Conservation (phyloP, 2,888 invertebrate genomes). For the Capitulum mitella region DNA sequence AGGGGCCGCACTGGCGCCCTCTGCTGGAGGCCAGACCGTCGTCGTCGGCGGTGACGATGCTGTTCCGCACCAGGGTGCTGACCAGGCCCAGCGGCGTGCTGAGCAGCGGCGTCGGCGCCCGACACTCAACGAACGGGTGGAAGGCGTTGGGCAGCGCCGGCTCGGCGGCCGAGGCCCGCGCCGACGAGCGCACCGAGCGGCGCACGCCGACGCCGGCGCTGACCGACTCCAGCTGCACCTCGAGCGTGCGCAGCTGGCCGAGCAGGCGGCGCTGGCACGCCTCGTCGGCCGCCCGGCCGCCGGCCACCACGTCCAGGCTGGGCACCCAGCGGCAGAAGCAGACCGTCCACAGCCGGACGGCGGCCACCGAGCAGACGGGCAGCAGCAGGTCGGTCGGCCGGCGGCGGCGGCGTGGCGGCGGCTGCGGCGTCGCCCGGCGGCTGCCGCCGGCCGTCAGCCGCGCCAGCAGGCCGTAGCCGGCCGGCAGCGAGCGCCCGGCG, state of each 20-base stretch:
- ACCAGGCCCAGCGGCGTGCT: background rate
- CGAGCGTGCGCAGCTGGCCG: background rate
- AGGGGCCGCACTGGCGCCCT: background rate
- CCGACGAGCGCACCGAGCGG: background rate
- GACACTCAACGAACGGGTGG: background rate
- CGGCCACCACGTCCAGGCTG: conserved; percentile 65
- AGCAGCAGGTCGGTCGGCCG: conserved; percentile 23
- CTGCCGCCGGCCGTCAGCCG: background rate
- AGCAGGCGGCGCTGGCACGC: background rate
- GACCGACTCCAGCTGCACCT: background rate
- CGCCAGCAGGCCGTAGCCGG: conserved; percentile 12
- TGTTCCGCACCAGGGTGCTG: conserved; percentile 15
- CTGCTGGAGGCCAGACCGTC: background rate
- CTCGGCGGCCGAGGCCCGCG: background rate
- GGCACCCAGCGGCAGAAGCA: conserved; percentile 86
- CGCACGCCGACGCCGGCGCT: conserved; percentile 16
- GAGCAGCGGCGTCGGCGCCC: background rate
- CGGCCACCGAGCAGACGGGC: conserved; percentile 47
- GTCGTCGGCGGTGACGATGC: background rate
- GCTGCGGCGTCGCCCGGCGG: background rate
- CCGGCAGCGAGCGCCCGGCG: background rate
- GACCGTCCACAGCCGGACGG: conserved; percentile 70
- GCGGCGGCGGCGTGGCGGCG: conserved; percentile 21
- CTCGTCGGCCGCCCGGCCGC: conserved; percentile 47
- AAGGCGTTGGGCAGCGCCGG: conserved; percentile 22